Conservation (phyloP, 1,140 invertebrate species). For the Pantala flavescens region DNA sequence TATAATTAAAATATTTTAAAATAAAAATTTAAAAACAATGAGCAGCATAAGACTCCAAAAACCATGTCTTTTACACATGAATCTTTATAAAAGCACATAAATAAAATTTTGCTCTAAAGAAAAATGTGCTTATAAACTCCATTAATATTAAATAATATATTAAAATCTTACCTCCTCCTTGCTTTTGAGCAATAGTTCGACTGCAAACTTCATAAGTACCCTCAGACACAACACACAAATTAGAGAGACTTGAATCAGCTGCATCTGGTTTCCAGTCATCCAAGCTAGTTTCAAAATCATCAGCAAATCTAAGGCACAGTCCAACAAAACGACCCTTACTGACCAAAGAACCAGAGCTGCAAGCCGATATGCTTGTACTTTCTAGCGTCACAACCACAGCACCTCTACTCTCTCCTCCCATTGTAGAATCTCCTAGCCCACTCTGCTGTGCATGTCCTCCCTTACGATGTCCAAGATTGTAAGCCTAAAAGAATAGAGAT, state of each 20-base stretch:
- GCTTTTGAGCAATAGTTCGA: constrained; percentile 64
- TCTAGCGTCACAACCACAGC: constrained; percentile 91
- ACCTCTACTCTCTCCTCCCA: constrained; percentile 59
- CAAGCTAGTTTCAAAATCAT: constrained; percentile 90
- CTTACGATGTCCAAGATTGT: neutral
- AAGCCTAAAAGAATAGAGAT: neutral
- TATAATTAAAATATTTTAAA: too few species aligned
- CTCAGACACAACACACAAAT: constrained; percentile 93
- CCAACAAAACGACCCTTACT: constrained; percentile 72
- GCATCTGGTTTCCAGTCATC: constrained; percentile 96
- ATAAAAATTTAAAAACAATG: too few species aligned
- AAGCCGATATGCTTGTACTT: constrained; percentile 85
- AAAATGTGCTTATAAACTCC: too few species aligned
- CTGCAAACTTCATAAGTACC: constrained; percentile 97
- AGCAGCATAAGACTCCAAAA: too few species aligned
- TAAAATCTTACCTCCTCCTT: constrained; percentile 36
- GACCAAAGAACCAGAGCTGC: constrained; percentile 67
- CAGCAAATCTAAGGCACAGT: constrained; percentile 84
- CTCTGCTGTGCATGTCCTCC: neutral
- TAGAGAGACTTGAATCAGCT: constrained; percentile 74
- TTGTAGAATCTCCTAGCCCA: constrained; percentile 44
- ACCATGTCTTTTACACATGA: too few species aligned
- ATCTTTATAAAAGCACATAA: too few species aligned
- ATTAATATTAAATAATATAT: too few species aligned
- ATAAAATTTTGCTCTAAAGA: too few species aligned